Evolutionary conservation across 2,113 vertebrate species (phyloP).

Genomic region (Coracopsis vasa): DNA sequence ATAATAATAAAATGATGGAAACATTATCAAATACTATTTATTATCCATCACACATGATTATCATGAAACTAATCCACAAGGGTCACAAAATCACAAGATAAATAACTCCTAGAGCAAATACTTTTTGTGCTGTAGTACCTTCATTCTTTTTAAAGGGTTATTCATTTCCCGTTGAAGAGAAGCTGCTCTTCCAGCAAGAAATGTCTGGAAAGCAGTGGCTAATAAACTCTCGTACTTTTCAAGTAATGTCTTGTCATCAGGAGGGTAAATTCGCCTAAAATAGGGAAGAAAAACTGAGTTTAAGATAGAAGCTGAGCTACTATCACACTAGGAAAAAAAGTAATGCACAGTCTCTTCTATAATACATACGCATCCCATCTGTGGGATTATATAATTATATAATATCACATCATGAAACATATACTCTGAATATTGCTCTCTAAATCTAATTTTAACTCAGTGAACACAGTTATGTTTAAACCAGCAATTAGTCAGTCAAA

Average conservation of each 20-base stretch:
- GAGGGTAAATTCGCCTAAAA: slow-evolving; percentile 96
- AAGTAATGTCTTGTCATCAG: slow-evolving; percentile 95
- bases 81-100: not conserved
- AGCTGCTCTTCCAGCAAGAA: slow-evolving; percentile 95
- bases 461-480: not conserved
- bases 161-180: slow-evolving; percentile 98
- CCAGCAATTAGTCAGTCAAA: not conserved
- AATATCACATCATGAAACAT: not conserved
- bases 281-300: not conserved
- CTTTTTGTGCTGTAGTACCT: slow-evolving; percentile 74
- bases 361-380: not conserved
- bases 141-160: slow-evolving; percentile 98
- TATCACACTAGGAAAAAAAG: not conserved
- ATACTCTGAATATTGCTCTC: not conserved
- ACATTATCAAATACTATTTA: not conserved
- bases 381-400: not conserved
- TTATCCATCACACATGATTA: not conserved
- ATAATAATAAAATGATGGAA: not conserved
- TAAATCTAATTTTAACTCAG: not conserved
- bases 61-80: not conserved
- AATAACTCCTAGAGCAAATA: not conserved
- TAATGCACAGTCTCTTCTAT: not conserved
- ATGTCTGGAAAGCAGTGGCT: slow-evolving; percentile 94
- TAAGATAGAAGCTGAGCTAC: not conserved
- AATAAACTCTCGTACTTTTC: slow-evolving; percentile 97